phyloP scores from a whole-genome alignment of 1,140 invertebrate species.

The Palaemon carinicauda region DNA sequence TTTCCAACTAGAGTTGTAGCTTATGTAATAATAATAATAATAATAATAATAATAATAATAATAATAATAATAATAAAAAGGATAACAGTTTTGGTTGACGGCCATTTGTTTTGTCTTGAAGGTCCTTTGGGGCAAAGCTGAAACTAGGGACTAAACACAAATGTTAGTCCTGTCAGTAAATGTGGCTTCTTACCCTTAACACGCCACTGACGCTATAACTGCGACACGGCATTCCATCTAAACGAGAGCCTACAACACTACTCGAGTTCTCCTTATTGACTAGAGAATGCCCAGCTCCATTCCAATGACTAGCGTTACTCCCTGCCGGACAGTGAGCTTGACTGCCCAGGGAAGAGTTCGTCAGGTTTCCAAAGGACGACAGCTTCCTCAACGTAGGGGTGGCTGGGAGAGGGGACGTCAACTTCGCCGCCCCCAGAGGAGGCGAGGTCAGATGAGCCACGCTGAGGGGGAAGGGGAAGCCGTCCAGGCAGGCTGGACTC shows the following conservation, averaged over 20 bases:
- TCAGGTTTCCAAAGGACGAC: background rate
- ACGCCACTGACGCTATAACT: conserved; percentile 25
- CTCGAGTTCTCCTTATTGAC: background rate
- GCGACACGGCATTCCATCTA: background rate
- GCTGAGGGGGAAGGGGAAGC: background rate
- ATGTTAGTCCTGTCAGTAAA: too few species aligned
- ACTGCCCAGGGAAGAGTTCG: background rate
- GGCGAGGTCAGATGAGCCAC: background rate
- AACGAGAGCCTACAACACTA: background rate
- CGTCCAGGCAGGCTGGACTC: conserved; percentile 26
- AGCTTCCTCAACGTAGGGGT: background rate
- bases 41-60: too few species aligned
- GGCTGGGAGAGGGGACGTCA: background rate
- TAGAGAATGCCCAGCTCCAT: background rate
- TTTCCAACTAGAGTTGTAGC: too few species aligned
- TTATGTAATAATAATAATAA: too few species aligned
- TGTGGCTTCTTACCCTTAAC: background rate
- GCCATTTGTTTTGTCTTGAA: too few species aligned
- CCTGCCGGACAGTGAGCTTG: background rate
- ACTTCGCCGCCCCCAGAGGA: too few species aligned
- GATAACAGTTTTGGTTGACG: too few species aligned
- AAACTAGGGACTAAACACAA: too few species aligned
- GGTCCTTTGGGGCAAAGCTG: too few species aligned
- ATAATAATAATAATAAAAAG: too few species aligned
- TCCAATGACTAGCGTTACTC: background rate